Base-by-base conservation (phyloP, 2,888 invertebrate genomes). In the Philhelius pedissequus region DNA sequence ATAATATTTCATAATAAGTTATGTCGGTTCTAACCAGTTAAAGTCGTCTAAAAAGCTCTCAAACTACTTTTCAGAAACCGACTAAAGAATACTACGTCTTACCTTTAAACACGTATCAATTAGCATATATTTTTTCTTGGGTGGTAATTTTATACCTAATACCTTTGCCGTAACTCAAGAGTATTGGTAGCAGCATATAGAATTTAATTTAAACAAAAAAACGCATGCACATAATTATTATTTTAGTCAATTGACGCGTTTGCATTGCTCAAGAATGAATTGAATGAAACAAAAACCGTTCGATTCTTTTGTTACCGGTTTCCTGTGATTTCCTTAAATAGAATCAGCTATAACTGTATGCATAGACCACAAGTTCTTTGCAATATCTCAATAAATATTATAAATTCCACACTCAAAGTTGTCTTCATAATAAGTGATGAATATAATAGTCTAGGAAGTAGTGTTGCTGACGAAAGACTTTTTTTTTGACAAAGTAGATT, bases 261-360 rank as follows among this genome's bases (percentile, higher is more conserved):
- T 52, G 52, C 11, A 30, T 52, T 52, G 30, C 30, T 52, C 2
- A 52, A 18, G 13, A 35, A 35, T 32, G 35, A 56, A 20, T 27
- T 35, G 4, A 32, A 20, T 11, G 20, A 15, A 9, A 30, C 3
- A 13, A 22, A 48, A 27, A 2, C 15, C 9, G 4, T 27, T 52
- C 15, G 13, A 35, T 20, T 56, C 35, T 32, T 56, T 52, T 52
- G 54, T 32, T 32, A 58, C 5, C n/a, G 38, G 32, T 58, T 58
- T 58, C 58, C 58, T 58, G 22, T 38, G 58, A 15, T 58, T 58
- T 25, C 58, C 15, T 9, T 38, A 58, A 38, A 58, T 58, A 38
- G 38, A 58, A 54, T 0, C 6, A 1, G 27, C 8, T n/a, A 18
- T 30, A 54, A 32, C 54, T 54, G 32, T 54, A 5, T 11, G 4